Percentiles rank a stretch among this genome's conserved stretches.
Conservation (phyloP, 2,113 vertebrate species). For the Dipodomys spectabilis region DNA sequence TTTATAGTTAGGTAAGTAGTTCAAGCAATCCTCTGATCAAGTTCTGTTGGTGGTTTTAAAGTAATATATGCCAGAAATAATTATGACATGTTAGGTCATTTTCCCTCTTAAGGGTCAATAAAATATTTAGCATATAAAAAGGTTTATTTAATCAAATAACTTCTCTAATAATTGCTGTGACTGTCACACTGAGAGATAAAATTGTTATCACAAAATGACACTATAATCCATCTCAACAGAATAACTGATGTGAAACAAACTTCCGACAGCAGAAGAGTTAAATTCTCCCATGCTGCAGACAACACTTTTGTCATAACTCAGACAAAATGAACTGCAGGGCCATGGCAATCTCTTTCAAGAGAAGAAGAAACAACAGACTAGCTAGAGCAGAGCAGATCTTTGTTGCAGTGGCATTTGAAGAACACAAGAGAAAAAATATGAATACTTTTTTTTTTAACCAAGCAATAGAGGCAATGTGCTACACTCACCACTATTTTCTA, state of each 20-base stretch:
- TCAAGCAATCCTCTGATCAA: not conserved
- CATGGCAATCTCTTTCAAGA: slow-evolving; percentile 46
- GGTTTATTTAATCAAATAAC: not conserved
- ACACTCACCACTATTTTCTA: slow-evolving; percentile 23
- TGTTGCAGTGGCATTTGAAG: slow-evolving; percentile 71
- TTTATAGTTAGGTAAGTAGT: not conserved
- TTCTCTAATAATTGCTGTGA: no score
- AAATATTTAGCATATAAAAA: not conserved
- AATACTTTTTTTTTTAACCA: slow-evolving; percentile 77
- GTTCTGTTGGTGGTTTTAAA: not conserved
- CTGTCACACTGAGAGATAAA: not conserved
- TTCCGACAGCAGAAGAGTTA: slow-evolving; percentile 39
- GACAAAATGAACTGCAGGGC: slow-evolving; percentile 72
- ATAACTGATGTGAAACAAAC: not conserved
- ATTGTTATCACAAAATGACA: not conserved
- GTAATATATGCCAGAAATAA: not conserved
- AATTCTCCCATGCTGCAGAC: not conserved
- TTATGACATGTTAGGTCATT: not conserved
- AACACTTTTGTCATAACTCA: slow-evolving; percentile 65
- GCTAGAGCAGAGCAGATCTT: slow-evolving; percentile 52
- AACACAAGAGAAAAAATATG: slow-evolving; percentile 69
- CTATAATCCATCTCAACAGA: not conserved
- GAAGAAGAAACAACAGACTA: slow-evolving; percentile 57
- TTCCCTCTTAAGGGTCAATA: not conserved
- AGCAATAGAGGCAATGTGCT: slow-evolving; percentile 18